phyloP scores from a whole-genome alignment of 2,113 vertebrate genomes.

The Peucedramus taeniatus region DNA sequence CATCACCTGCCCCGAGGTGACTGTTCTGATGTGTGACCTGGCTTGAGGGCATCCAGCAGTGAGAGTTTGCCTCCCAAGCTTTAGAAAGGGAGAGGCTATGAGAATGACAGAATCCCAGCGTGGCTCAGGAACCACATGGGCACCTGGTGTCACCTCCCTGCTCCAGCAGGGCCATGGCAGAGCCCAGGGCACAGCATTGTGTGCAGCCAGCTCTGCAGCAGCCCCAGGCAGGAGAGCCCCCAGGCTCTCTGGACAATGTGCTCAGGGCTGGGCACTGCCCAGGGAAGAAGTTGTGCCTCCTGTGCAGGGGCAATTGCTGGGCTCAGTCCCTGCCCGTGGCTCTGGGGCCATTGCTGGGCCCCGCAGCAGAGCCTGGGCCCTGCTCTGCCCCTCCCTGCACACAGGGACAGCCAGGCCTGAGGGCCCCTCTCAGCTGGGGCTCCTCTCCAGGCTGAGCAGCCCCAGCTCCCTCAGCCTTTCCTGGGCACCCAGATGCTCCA shows the following conservation, averaged over 20 bases:
- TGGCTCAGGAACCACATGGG: accelerated
- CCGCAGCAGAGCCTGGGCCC: background rate
- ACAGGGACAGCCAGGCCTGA: background rate
- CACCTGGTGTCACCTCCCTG: background rate
- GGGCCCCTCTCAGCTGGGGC: background rate
- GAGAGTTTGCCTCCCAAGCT: background rate
- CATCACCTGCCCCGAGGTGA: background rate
- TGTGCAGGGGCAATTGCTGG: background rate
- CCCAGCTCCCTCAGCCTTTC: background rate
- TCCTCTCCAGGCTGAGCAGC: background rate
- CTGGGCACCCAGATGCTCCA: background rate
- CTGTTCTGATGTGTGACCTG: background rate
- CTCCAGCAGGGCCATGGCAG: background rate
- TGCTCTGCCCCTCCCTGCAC: background rate
- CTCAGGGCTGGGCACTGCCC: background rate
- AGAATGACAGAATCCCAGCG: accelerated
- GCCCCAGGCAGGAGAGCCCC: background rate
- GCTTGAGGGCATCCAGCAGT: background rate
- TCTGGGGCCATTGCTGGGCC: background rate
- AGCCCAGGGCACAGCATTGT: background rate
- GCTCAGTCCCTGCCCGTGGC: background rate
- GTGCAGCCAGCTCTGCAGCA: background rate
- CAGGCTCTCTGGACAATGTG: background rate
- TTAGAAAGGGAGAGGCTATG: accelerated
- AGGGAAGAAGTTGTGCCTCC: background rate